Base-by-base conservation (phyloP, 1,140 invertebrate genomes). In the Lasioglossum baleicum region DNA sequence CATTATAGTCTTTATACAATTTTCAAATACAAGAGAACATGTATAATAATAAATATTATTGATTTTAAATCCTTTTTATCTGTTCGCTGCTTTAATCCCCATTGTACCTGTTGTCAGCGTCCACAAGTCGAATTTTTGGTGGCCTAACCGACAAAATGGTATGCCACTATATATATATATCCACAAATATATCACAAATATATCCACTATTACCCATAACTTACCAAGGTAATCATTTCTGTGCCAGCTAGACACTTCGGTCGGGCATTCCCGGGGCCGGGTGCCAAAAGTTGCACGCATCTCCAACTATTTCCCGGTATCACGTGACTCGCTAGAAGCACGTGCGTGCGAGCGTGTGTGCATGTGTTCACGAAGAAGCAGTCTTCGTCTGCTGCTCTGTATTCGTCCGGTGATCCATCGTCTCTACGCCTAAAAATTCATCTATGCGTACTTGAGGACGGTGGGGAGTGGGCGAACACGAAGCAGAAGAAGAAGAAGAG, bases 361-460 rank as follows among this genome's bases (percentile, higher is more conserved):
- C 42, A 72, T 35, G 53, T 58, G 8, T 48, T 56, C 61, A 63
- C 60, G 67, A n/a, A 65, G 68, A 7, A 35, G 4, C 51, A 6
- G 51, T 56, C 4, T 3, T 7, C 51, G 51, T 65, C 76, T 66
- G 35, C 85, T 82, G 82, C 75, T 86, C 85, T 85, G 84, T 83
- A 87, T 87, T 86, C 85, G 74, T 75, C 66, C 67, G 67, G 77
- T 78, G 75, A 86, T 87, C 84, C 80, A 77, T 82, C 82, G 84
- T 75, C 73, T 84, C 73, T 84, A 86, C 84, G 83, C 87, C 87
- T 81, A 86, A 88, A 88, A 88, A 88, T 88, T 85, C 80, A 86
- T 85, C 84, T 88, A 86, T 80, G 72, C 85, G 74, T 72, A 60
- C 60, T 42, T 26, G 53, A 42, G 58, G 80, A 11, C 44, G 69